These are phyloP conservation scores for Lepidurus couesii DNA, from an alignment of 1,140 invertebrate genomes.

Conservation along the genomic window DNA sequence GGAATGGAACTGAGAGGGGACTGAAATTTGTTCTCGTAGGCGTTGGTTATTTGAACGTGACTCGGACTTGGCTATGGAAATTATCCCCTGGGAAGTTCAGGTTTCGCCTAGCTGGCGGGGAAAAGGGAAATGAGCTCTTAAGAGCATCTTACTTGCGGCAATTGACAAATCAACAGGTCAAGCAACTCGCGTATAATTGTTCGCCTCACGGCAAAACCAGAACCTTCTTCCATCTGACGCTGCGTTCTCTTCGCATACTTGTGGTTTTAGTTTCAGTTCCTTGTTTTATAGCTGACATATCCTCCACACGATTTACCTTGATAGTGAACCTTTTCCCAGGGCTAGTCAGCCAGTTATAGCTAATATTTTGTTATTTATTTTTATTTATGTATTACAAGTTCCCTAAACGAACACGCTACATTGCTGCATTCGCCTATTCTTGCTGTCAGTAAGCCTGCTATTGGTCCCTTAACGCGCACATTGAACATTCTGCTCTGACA, in stretches of 20 bases:
- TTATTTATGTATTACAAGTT: too few relatives aligned
- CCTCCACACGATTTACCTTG: too few relatives aligned
- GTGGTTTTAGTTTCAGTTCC: background rate
- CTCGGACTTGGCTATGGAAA: background rate
- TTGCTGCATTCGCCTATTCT: too few relatives aligned
- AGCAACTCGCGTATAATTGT: background rate
- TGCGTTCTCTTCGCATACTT: background rate
- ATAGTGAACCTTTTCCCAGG: too few relatives aligned
- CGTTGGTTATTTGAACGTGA: background rate
- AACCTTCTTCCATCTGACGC: background rate
- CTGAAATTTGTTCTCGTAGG: background rate
- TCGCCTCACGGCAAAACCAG: background rate
- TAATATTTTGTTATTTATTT: too few relatives aligned
- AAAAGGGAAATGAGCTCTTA: background rate
- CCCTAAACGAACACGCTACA: too few relatives aligned
- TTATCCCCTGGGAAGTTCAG: background rate
- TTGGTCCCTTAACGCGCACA: too few relatives aligned
- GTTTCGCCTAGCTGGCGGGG: background rate
- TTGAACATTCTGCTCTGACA: too few relatives aligned
- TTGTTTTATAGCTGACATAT: too few relatives aligned
- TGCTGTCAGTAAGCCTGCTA: too few relatives aligned
- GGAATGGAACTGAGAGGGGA: too few relatives aligned
- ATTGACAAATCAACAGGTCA: slow-evolving; percentile 4
- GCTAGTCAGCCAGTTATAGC: too few relatives aligned
- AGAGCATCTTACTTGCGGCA: background rate